phyloP scores from a whole-genome alignment of 2,888 invertebrate species.

The Yponomeuta malinellus region DNA sequence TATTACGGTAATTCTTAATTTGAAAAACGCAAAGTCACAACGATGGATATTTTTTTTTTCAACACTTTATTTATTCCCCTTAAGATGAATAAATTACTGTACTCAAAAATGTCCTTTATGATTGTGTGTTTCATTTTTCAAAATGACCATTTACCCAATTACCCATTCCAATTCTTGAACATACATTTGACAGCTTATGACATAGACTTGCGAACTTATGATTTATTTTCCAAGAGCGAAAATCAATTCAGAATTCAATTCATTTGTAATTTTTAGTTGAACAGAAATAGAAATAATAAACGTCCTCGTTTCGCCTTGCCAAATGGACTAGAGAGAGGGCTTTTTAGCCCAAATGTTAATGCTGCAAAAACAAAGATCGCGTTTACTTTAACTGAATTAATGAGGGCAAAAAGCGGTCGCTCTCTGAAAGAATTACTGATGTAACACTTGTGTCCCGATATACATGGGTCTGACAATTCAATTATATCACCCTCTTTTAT shows the following conservation, averaged over 20 bases:
- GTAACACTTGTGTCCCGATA: not conserved
- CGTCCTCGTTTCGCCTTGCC: not conserved
- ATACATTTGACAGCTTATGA: no score
- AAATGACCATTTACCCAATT: no score
- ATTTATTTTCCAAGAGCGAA: not conserved
- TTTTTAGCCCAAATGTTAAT: conserved; percentile 34
- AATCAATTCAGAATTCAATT: not conserved
- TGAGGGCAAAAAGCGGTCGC: not conserved
- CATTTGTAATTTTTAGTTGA: not conserved
- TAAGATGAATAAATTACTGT: no score
- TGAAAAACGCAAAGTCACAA: no score
- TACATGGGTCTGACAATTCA: not conserved
- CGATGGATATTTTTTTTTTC: no score
- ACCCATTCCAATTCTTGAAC: no score
- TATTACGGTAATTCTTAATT: no score
- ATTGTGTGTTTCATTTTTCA: no score
- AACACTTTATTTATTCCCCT: no score
- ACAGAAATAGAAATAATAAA: not conserved
- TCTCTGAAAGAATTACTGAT: not conserved
- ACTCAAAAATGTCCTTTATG: no score
- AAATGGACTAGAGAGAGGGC: not conserved
- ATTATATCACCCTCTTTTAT: no score
- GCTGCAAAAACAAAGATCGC: conserved; percentile 33
- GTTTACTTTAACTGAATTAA: conserved; percentile 25
- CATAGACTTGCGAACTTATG: no score